phyloP scores from a whole-genome alignment of 2,888 invertebrate species.

The Spilosoma lubricipeda region DNA sequence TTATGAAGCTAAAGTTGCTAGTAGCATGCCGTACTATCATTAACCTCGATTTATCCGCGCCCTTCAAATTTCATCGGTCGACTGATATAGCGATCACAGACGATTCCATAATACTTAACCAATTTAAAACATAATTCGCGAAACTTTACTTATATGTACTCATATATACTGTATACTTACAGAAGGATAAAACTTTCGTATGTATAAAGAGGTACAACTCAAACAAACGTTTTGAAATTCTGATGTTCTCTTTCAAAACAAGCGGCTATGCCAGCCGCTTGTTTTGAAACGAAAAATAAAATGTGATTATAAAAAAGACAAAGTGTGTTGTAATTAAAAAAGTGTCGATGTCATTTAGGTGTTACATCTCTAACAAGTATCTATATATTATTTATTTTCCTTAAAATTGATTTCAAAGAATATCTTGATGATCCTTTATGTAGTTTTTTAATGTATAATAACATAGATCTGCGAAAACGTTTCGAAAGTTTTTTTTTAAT shows the following conservation, averaged over 20 bases:
- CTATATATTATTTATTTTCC: no score
- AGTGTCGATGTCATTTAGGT: no score
- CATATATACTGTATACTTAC: no score
- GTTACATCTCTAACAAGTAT: no score
- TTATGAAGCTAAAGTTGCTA: background rate
- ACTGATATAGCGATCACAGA: background rate
- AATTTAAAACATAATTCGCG: background rate
- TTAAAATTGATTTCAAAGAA: no score
- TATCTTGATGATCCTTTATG: no score
- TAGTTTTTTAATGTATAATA: no score
- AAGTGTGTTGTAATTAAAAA: background rate
- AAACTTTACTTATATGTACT: background rate
- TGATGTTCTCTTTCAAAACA: background rate
- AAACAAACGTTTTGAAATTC: background rate
- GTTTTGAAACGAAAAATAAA: no score
- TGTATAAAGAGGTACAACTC: background rate
- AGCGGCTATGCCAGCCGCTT: no score
- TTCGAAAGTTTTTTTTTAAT: no score
- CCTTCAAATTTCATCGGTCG: background rate
- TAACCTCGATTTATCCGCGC: conserved; percentile 9
- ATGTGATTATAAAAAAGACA: no score
- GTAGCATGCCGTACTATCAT: conserved; percentile 7
- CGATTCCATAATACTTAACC: background rate
- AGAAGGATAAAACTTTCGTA: background rate
- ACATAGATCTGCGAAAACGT: no score